Evolutionary conservation across 2,797 vertebrate genomes (phyloP), one percentile per base, ranked within the genome.

Genomic region (Melopsittacus undulatus): DNA sequence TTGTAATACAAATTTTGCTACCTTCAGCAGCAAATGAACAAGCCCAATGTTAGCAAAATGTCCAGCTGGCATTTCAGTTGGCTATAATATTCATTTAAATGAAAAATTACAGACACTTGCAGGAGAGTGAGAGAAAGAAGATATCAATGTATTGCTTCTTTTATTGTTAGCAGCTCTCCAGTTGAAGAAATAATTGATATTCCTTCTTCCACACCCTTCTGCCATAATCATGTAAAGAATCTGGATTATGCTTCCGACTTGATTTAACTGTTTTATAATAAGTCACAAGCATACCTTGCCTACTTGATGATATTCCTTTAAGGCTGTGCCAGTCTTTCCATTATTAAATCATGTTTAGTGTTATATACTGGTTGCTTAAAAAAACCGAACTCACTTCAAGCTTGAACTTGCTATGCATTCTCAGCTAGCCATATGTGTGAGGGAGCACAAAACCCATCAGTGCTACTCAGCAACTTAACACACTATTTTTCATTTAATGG

Each of bases 251-350:
- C 77, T 97, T 96, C 91, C 80, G 83, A 92, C 87, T 86, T 34
- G 29, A 91, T 94, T 94, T 96, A 82, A 54, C 87, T 90, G 70
- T 95, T 97, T 95, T 91, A 91, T 94, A 91, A 95, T 48, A 96
- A 96, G 94, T 95, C 91, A 82, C 91, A 91, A 19, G 85, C 92
- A 95, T 90, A 92, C 91, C 85, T 94, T 95, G 88, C 91, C 92
- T 94, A 84, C 91, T 94, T 90, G 95, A 83, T 96, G 92, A 96
- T 94, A 92, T 84, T 97, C 85, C 95, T 96, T 96, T 97, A 77
- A 96, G 95, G 83, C 4, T 96, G 83, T 96, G 95, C 95, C 96
- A 97, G 92, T 95, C 94, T 96, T 96, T 96, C 94, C 95, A 94
- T 95, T 97, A 95, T 96, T 96, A 96, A 96, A 90, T 95, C 83